Evolutionary conservation across 2,113 vertebrate species (phyloP).

Genomic region (Stictonetta naevosa): DNA sequence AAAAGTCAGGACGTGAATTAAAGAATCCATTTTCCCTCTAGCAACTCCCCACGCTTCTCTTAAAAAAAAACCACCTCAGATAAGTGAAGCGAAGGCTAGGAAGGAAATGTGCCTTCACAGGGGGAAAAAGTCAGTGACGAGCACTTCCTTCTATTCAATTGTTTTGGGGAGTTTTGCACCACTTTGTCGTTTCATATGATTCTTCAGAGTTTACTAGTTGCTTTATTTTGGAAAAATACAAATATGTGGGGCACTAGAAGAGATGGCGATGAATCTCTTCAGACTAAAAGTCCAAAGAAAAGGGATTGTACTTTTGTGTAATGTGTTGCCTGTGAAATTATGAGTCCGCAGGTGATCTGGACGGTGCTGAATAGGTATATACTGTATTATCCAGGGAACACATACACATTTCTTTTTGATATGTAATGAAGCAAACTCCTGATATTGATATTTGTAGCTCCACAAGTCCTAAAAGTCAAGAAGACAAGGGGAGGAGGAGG

Average conservation of each 20-base stretch:
- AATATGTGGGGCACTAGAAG: background rate
- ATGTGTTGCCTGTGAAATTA: constrained; percentile 23
- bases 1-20: constrained; percentile 76
- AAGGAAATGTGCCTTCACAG: constrained; percentile 88
- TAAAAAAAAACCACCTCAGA: constrained; percentile 77
- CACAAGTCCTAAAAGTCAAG: constrained; percentile 8
- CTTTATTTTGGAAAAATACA: constrained; percentile 69
- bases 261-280: background rate
- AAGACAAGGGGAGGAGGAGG: background rate
- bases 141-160: constrained; percentile 94
- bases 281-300: constrained; percentile 26
- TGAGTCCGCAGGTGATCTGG: constrained; percentile 51
- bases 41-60: constrained; percentile 76
- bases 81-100: constrained; percentile 82
- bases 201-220: constrained; percentile 76
- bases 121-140: constrained; percentile 87
- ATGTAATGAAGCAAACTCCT: constrained; percentile 12
- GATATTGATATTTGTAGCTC: background rate
- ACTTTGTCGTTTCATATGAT: constrained; percentile 78
- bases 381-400: constrained; percentile 14
- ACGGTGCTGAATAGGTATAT: constrained; percentile 31
- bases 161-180: constrained; percentile 81
- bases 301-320: constrained; percentile 8
- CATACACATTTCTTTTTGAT: background rate
- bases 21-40: constrained; percentile 86